A percentile compares a stretch with the other conserved stretches of the same genome.
phyloP scores from a whole-genome alignment of 2,113 vertebrate species.

The Chloroceryle aenea region DNA sequence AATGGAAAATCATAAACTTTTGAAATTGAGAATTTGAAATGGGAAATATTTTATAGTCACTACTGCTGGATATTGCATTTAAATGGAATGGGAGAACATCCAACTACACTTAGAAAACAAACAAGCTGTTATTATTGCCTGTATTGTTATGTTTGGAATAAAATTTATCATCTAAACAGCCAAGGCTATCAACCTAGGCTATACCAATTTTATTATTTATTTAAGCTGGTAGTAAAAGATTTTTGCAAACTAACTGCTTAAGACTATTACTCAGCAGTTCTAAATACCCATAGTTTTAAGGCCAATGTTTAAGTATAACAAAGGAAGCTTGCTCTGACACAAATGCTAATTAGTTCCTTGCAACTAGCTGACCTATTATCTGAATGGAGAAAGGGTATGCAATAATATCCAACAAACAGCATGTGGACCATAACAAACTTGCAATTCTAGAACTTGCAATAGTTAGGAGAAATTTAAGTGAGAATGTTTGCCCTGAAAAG shows the following conservation, averaged over 20 bases:
- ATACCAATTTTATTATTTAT: background rate
- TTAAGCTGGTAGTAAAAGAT: background rate
- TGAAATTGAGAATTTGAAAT: background rate
- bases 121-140: background rate
- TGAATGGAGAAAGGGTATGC: background rate
- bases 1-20: background rate
- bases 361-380: background rate
- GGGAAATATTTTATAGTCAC: background rate
- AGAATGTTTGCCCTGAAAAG: background rate
- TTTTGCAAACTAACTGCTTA: background rate
- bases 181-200: background rate
- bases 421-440: background rate
- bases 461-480: background rate
- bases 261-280: background rate
- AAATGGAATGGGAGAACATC: background rate
- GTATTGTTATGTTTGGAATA: background rate
- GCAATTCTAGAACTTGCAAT: background rate
- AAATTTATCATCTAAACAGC: background rate
- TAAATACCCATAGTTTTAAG: conserved; percentile 17
- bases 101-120: background rate
- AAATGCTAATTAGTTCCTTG: conserved; percentile 39
- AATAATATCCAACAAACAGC: background rate
- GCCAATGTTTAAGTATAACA: background rate
- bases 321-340: background rate
- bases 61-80: background rate